Evolutionary conservation across 2,113 vertebrate genomes (phyloP), one percentile per base, ranked within the genome.

Genomic region (Lophius piscatorius): DNA sequence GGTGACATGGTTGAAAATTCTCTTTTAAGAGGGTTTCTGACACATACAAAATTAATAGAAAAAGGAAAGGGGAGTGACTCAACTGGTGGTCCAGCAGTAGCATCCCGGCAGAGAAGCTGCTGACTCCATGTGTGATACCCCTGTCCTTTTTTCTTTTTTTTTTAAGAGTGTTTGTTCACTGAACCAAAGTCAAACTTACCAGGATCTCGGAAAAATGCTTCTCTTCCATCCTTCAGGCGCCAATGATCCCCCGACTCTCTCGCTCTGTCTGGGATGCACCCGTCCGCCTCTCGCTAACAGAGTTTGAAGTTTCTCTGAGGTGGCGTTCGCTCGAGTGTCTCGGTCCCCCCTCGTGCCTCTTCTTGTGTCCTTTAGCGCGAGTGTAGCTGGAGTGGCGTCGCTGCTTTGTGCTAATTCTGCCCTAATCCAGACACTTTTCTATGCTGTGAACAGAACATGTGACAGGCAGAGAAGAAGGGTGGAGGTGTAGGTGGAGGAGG

Each of bases 371-470:
- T 80, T 68, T 31, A 10, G 2, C 1, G 81, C 71, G 74, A 70
- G 76, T 80, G 82, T 66, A 77, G 82, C 85, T 87, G 84, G 79
- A 87, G 85, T 84, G 85, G 82, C 82, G 86, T 87, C 64, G 77
- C 70, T 35, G 87, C 86, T 91, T 90, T 91, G 89, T 90, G 90
- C 76, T 86, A 90, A 87, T 88, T 88, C 90, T 90, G 76, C 77
- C 78, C 82, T 91, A 91, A 92, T 92, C 90, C 91, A 88, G 88
- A 87, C 91, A 91, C 89, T 89, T 91, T 92, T 91, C 91, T 89
- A 91, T 86, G 84, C 88, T 91, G 88, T 90, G 88, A 91, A 91
- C 89, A 48, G 89, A 80, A 85, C 90, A 92, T 89, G 91, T 92
- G 91, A 91, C 90, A 89, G 57, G 70, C 48, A 57, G 74, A 79